Base-by-base conservation (phyloP, 2,888 invertebrate genomes). In the Chrysina gloriosa region DNA sequence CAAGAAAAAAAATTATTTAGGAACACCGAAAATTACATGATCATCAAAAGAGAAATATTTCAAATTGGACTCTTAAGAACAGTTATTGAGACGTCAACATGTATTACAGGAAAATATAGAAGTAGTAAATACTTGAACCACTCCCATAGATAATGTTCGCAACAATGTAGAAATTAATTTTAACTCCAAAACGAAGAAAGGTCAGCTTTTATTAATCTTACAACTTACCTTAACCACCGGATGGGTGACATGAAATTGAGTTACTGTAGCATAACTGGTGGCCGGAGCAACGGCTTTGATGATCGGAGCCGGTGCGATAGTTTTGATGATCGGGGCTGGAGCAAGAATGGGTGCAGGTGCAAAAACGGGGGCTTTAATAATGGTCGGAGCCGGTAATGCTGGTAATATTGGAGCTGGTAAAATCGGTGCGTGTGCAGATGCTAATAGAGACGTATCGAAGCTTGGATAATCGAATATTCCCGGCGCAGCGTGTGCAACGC, bases 231-330 rank as follows among this genome's bases (percentile, higher is more conserved):
- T 84, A 9, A 81, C 75, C 16, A 83, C 76, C n/a, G 77, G 80
- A 72, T 80, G 83, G 7, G 76, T 73, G 19, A 81, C 75, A 31
- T 79, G 74, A 58, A 76, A 77, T 58, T 77, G 75, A 79, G 88
- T 87, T 82, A 89, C 75, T 78, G 83, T 87, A 0, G 89, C 84
- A 77, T 88, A 89, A 81, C 89, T 89, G 27, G 87, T 88, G 65
- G 88, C 87, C 2, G 86, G 80, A 7, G 76, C 78, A 16, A 79
- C 70, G 6, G 76, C 69, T 69, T 79, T 79, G 27, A 77, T 69
- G 65, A 78, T 70, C 2, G 77, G 78, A 7, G 70, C 68, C 7
- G 69, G 68, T 11, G 71, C 69, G 11, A 70, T 42, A 25, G 58
- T 7, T 27, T 61, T 61, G 14, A 65, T 25, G 19, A 74, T 65